phyloP scores from a whole-genome alignment of 1,140 invertebrate genomes.

The Bombyx mori region DNA sequence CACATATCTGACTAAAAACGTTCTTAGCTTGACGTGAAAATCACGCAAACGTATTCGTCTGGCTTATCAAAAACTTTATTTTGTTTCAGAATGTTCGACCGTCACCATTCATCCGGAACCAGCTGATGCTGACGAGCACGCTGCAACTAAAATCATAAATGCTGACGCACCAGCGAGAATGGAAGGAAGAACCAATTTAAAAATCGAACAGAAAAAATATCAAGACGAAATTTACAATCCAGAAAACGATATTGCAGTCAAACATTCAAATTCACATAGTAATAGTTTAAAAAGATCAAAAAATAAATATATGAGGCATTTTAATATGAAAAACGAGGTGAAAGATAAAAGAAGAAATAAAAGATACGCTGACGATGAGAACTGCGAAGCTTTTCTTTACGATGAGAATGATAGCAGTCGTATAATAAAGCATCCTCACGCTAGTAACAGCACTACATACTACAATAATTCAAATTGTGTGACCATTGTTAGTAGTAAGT shows the following conservation, averaged over 20 bases:
- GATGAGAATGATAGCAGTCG: conserved; percentile 18
- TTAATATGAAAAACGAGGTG: no score
- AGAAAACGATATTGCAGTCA: no score
- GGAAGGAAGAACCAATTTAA: background rate
- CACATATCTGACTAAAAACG: no score
- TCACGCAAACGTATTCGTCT: background rate
- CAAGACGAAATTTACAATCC: no score
- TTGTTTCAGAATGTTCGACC: conserved; percentile 45
- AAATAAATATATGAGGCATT: background rate
- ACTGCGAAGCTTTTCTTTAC: conserved; percentile 35
- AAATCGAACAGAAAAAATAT: no score
- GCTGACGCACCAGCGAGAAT: background rate
- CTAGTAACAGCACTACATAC: conserved; percentile 34
- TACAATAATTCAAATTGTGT: conserved; percentile 42
- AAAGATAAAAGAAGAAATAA: conserved; percentile 25
- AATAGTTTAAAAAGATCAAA: background rate
- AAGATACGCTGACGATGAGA: conserved; percentile 31
- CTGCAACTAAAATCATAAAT: background rate
- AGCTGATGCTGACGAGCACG: conserved; percentile 31
- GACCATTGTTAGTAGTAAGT: conserved; percentile 44
- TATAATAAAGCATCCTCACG: conserved; percentile 40
- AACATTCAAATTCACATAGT: background rate
- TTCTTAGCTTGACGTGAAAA: no score
- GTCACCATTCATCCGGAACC: conserved; percentile 22
- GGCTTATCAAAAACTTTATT: conserved; percentile 6